Conservation (phyloP, 2,888 invertebrate genomes). For the Saturnia japonica region DNA sequence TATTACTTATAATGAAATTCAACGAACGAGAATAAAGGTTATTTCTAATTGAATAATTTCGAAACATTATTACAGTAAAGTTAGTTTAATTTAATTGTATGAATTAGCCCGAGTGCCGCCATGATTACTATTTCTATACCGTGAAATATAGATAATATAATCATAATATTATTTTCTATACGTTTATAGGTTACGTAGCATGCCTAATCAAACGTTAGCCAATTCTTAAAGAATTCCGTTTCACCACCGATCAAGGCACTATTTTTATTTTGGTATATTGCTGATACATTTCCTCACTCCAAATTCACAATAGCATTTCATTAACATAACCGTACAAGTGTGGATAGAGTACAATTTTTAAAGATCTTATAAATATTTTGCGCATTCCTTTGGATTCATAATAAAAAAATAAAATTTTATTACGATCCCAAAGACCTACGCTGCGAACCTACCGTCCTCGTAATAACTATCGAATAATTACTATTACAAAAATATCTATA, state of each 20-base stretch:
- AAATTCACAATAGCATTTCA: constrained; percentile 73
- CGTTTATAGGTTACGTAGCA: constrained; percentile 44
- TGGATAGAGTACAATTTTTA: constrained; percentile 66
- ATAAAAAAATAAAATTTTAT: constrained; percentile 26
- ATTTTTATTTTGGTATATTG: constrained; percentile 80
- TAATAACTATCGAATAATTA: constrained; percentile 72
- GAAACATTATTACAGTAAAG: constrained; percentile 45
- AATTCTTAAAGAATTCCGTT: constrained; percentile 56
- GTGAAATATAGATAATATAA: constrained; percentile 81
- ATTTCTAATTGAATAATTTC: constrained; percentile 57
- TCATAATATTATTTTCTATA: constrained; percentile 59
- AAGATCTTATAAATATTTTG: constrained; percentile 56
- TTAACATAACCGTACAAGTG: constrained; percentile 65
- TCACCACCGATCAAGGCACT: constrained; percentile 77
- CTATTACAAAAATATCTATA: constrained; percentile 81
- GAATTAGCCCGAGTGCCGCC: constrained; percentile 71
- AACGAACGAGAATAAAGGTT: constrained; percentile 69
- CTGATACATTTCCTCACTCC: constrained; percentile 81
- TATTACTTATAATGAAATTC: constrained; percentile 60
- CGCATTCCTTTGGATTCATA: constrained; percentile 44
- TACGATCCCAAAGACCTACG: constrained; percentile 49
- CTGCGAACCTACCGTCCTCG: constrained; percentile 54
- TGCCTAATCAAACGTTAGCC: constrained; percentile 57
- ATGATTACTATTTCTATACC: constrained; percentile 82
- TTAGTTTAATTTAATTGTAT: constrained; percentile 61